phyloP scores from a whole-genome alignment of 92 coral and sea anemone genomes.

The Epizoanthus stellaris region DNA sequence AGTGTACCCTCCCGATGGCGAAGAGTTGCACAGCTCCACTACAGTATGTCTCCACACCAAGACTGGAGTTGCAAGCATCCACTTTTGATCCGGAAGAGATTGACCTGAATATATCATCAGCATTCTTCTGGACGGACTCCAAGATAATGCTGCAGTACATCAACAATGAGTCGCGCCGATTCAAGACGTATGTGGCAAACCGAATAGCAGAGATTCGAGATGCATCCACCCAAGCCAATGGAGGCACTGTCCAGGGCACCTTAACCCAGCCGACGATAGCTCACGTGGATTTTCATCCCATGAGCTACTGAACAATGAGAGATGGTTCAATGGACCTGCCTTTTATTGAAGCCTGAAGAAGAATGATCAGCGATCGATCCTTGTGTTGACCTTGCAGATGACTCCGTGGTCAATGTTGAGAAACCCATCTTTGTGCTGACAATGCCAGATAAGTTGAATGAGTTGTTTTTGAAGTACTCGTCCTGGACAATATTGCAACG shows the following conservation, averaged over 20 bases:
- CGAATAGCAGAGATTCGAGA: conserved; percentile 64
- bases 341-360: conserved; percentile 42
- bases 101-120: conserved; percentile 40
- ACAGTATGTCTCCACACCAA: conserved; percentile 62
- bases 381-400: conserved; percentile 15
- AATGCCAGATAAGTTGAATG: conserved; percentile 29
- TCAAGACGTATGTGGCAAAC: conserved; percentile 61
- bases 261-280: conserved; percentile 58
- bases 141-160: conserved; percentile 50
- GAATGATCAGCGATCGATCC: conserved; percentile 52
- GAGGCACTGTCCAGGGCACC: conserved; percentile 39
- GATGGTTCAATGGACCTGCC: conserved; percentile 64
- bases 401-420: conserved; percentile 30
- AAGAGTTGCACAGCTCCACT: conserved; percentile 66
- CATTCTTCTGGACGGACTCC: conserved; percentile 66
- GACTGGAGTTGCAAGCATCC: conserved; percentile 66
- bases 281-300: conserved; percentile 46
- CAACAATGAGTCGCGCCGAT: conserved; percentile 52
- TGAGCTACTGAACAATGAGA: conserved; percentile 27
- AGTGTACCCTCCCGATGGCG: conserved; percentile 50
- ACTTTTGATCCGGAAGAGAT: conserved; percentile 57
- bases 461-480: conserved; percentile 50
- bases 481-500: conserved; percentile 44
- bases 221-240: conserved; percentile 35
- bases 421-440: conserved; percentile 39